A percentile compares a stretch with the other conserved stretches of the same genome.
phyloP scores from a whole-genome alignment of 2,888 invertebrate genomes.

The Euproctis similis region DNA sequence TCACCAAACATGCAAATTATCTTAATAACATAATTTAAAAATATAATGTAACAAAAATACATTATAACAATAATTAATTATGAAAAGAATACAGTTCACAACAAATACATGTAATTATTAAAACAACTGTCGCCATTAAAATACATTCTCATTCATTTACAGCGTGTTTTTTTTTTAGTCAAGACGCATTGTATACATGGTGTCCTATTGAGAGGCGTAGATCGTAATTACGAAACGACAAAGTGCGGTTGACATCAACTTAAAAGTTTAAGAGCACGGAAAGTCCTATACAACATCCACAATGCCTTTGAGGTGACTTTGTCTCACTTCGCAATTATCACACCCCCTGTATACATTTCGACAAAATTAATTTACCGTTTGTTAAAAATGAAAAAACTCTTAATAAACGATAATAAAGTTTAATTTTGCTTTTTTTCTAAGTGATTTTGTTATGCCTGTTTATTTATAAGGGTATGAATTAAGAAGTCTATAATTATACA shows the following conservation, averaged over 20 bases:
- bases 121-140: constrained; percentile 22
- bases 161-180: too few relatives aligned
- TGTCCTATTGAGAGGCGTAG: constrained; percentile 53
- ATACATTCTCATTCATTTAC: constrained; percentile 38
- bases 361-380: constrained; percentile 27
- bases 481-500: constrained; percentile 42
- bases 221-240: constrained; percentile 61
- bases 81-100: constrained; percentile 1
- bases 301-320: constrained; percentile 70
- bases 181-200: constrained; percentile 48
- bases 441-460: constrained; percentile 9
- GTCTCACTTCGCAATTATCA: constrained; percentile 70
- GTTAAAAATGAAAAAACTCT: constrained; percentile 9
- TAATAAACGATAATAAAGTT: constrained; percentile 19
- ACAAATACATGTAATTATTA: constrained; percentile 3
- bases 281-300: constrained; percentile 59
- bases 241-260: constrained; percentile 61
- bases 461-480: constrained; percentile 29
- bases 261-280: constrained; percentile 65
- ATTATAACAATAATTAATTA: neutral
- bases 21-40: neutral
- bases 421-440: constrained; percentile 2
- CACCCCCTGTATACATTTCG: constrained; percentile 60
- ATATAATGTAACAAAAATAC: neutral
- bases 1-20: too few relatives aligned